Conservation (phyloP, 1,140 invertebrate genomes). For the Bombus huntii region DNA sequence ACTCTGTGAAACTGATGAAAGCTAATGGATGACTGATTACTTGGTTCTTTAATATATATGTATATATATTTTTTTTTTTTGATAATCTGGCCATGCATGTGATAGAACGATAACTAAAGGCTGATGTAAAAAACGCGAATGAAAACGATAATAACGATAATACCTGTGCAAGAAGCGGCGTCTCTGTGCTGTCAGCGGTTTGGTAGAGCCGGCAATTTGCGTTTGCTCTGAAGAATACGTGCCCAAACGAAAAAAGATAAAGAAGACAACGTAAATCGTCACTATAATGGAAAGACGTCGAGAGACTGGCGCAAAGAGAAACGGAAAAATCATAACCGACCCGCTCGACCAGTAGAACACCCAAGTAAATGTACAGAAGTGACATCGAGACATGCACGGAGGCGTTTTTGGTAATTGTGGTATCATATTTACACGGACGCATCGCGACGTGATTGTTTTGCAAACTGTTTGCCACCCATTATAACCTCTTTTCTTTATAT, state of each 20-base stretch:
- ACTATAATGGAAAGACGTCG: constrained; percentile 68
- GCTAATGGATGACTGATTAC: constrained; percentile 2
- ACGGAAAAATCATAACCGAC: constrained; percentile 53
- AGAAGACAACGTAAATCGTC: constrained; percentile 79
- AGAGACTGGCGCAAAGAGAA: constrained; percentile 53
- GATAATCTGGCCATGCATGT: constrained; percentile 61
- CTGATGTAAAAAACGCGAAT: constrained; percentile 60
- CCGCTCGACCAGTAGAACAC: constrained; percentile 7
- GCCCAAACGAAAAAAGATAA: constrained; percentile 80
- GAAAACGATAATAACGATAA: constrained; percentile 77
- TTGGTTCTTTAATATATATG: constrained; percentile 41
- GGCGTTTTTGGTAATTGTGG: constrained; percentile 32
- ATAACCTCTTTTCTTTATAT: background rate
- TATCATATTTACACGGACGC: constrained; percentile 45
- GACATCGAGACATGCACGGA: constrained; percentile 65
- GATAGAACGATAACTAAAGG: constrained; percentile 60
- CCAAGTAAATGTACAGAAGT: constrained; percentile 52
- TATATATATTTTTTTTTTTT: background rate
- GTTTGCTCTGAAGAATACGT: constrained; percentile 83
- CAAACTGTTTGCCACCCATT: constrained; percentile 11
- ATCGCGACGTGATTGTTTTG: background rate
- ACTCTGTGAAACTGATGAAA: background rate
- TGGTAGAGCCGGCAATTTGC: constrained; percentile 82
- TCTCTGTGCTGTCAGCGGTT: constrained; percentile 82
- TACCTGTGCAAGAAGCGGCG: constrained; percentile 82